Evolutionary conservation across 1,140 invertebrate species (phyloP).

Genomic region (Cyclargus thomasi): DNA sequence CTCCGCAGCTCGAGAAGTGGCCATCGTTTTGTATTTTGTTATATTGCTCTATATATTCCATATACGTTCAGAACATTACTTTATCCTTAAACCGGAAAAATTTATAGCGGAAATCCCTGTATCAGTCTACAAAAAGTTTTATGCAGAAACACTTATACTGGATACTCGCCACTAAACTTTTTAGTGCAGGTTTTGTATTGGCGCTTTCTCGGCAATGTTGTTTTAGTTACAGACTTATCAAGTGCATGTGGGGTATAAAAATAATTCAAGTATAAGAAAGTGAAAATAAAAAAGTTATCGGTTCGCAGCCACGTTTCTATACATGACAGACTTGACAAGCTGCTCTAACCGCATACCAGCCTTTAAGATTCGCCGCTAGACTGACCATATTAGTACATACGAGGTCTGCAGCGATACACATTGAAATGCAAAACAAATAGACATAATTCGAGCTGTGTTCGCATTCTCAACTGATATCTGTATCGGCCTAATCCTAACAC

Average conservation of each 20-base stretch:
- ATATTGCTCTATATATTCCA: conserved; percentile 5
- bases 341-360: conserved; percentile 31
- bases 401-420: conserved; percentile 17
- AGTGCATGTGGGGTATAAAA: conserved; percentile 6
- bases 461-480: conserved; percentile 8
- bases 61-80: background rate
- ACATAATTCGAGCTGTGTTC: conserved; percentile 1
- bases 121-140: background rate
- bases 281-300: conserved; percentile 40
- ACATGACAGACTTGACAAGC: conserved; percentile 47
- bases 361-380: conserved; percentile 27
- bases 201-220: conserved; percentile 1
- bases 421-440: conserved; percentile 16
- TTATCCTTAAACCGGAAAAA: background rate
- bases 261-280: conserved; percentile 33
- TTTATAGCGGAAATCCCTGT: background rate
- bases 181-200: background rate
- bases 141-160: background rate
- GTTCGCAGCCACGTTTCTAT: conserved; percentile 41
- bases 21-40: conserved; percentile 7
- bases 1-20: conserved; percentile 15
- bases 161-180: background rate
- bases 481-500: background rate
- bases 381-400: conserved; percentile 17
- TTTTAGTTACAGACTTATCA: conserved; percentile 2